A percentile compares a stretch with the other conserved stretches of the same genome.
These are phyloP conservation scores for Dusona sp. DNA, from an alignment of 2,888 invertebrate species.

Conservation along the genomic window DNA sequence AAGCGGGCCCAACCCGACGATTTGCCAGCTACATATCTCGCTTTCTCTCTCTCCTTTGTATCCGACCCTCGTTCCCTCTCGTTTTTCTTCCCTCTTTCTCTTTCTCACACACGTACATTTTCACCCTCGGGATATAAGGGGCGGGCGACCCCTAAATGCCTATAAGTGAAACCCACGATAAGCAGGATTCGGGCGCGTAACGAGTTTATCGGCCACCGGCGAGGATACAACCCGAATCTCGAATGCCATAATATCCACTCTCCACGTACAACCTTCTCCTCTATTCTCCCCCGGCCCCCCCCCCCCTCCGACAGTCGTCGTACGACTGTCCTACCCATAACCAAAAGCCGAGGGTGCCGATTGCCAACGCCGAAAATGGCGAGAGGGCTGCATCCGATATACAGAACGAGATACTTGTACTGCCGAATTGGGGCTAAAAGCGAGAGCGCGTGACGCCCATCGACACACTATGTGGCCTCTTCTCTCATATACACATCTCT, in stretches of 20 bases:
- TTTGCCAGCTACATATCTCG: constrained; percentile 39
- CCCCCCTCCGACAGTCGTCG: neutral
- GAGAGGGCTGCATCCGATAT: neutral
- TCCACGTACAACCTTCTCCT: neutral
- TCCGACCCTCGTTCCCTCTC: constrained; percentile 9
- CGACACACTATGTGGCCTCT: constrained; percentile 58
- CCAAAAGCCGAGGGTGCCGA: constrained; percentile 53
- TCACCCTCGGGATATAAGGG: constrained; percentile 66
- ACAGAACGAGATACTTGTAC: constrained; percentile 33
- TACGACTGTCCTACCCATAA: constrained; percentile 17
- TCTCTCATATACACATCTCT: neutral
- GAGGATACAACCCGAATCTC: constrained; percentile 48
- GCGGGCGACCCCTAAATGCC: constrained; percentile 70
- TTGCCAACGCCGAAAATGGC: constrained; percentile 31
- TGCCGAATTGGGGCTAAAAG: constrained; percentile 36
- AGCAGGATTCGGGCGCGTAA: constrained; percentile 82
- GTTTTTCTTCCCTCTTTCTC: constrained; percentile 17
- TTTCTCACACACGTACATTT: constrained; percentile 7
- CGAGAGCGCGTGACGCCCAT: constrained; percentile 61
- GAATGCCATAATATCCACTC: constrained; percentile 58
- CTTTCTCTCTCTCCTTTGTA: constrained; percentile 48
- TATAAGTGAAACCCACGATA: constrained; percentile 77
- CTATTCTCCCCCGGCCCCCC: constrained; percentile 17
- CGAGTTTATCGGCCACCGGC: constrained; percentile 80
- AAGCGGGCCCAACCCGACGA: constrained; percentile 26